These are phyloP conservation scores for Leptinotarsa defecta DNA, from an alignment of 1,140 invertebrate species.

Conservation along the genomic window DNA sequence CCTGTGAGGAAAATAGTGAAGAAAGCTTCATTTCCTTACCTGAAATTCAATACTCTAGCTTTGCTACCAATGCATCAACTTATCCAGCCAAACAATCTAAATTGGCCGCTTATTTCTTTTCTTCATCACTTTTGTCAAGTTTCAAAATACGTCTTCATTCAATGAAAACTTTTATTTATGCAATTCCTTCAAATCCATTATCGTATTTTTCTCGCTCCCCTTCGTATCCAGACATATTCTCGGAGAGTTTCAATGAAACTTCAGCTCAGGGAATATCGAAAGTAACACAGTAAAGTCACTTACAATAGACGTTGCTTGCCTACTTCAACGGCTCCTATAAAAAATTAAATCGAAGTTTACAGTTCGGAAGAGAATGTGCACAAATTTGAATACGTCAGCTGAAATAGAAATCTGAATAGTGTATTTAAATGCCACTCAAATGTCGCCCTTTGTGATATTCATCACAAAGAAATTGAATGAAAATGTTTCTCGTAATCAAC, in stretches of 20 bases:
- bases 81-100: no score
- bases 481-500: no score
- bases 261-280: not conserved
- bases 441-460: no score
- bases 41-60: no score
- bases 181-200: not conserved
- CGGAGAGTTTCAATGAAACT: not conserved
- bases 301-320: no score
- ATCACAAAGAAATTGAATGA: no score
- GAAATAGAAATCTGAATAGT: not conserved
- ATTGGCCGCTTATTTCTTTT: no score
- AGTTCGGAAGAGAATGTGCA: not conserved
- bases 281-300: not conserved
- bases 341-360: constrained; percentile 14
- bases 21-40: no score
- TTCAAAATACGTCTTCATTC: not conserved
- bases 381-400: constrained; percentile 14
- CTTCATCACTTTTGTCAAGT: no score
- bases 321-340: not conserved
- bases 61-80: no score
- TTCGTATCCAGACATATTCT: not conserved
- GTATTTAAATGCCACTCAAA: no score
- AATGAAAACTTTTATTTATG: not conserved
- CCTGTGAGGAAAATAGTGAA: no score
- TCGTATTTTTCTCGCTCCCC: not conserved